Base-by-base conservation (phyloP, 2,888 invertebrate genomes). In the Noctua janthina region DNA sequence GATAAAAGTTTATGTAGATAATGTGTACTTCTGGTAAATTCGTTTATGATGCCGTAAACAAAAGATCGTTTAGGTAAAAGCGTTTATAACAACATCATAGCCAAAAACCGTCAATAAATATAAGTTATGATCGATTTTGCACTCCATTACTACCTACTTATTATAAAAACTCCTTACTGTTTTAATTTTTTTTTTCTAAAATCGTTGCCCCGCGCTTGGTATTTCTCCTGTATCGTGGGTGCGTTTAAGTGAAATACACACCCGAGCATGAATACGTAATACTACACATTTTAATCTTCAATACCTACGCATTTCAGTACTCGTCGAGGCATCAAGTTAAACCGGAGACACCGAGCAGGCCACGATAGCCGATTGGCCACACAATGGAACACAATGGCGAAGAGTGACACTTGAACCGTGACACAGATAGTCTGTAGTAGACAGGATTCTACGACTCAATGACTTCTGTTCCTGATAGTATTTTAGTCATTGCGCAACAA, bases 361-460 rank as follows among this genome's bases (percentile, higher is more conserved):
- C 49, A 70, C 35, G 79, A 84, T 85, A 85, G 62, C 79, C 54
- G 46, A 64, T 56, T 39, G 49, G 68, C 54, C 69, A 62, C 51
- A 82, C 82, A 82, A 82, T 82, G 62, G 75, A 46, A 6, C 46
- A 76, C 81, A 87, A 85, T 85, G 49, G 73, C 23, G 62, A 11
- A 71, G 75, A 79, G 75, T 87, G 88, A 77, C 86, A 67, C 69
- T 75, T 87, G 85, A 81, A 73, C 82, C 67, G 70, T 85, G 77
- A 68, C 73, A 17, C 39, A 64, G 85, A 85, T 87, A 80, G 88
- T 35, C 72, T 73, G 69, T 8, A 13, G 15, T 13, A 54, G 72
- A 68, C 81, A 80, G 39, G 56, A 66, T 13, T 64, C 67, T 46
- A 71, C 35, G 49, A 70, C 46, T 69, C 51, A 59, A 10, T 59